Base-by-base conservation (phyloP, 2,888 invertebrate genomes). In the Daptonema setosum region DNA sequence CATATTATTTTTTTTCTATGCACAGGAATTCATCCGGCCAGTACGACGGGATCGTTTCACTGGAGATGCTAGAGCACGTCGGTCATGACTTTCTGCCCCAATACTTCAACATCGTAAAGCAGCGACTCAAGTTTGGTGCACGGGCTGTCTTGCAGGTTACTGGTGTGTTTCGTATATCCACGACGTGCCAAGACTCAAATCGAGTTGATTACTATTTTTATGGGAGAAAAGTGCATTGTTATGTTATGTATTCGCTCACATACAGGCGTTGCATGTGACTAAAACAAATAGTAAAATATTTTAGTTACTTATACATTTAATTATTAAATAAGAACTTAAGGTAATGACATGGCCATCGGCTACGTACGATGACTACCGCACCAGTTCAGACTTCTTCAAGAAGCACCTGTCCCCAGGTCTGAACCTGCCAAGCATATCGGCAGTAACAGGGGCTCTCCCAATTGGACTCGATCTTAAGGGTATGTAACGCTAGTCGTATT, bases 391-490 rank as follows among this genome's bases (percentile, higher is more conserved):
- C 22, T 51, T 51, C 51, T 51, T 51, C 51, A 51, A 51, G n/a
- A 51, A 51, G n/a, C 51, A 51, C 26, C 51, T 51, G 51, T 24
- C 51, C 17, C 51, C 51, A 11, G 51, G 51, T 51, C 51, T 51
- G 2, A 51, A 51, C 22, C 28, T 51, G 28, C 51, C 51, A 17
- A 28, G 28, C 14, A 24, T 51, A 11, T 28, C 28, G 3, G 51
- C 51, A 5, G 26, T 51, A 3, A 25, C 3, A 11, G 28, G 28
- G 5, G 51, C 51, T 24, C 51, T 51, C 11, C 51, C 51, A 20
- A 11, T 28, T 14, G 51, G 51, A n/a, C n/a, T n/a, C n/a, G n/a
- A n/a, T n/a, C n/a, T n/a, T n/a, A n/a, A n/a, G n/a, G n/a, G n/a
- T n/a, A n/a, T n/a, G n/a, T n/a, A n/a, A n/a, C n/a, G n/a, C 22